Conservation (phyloP, 2,113 vertebrate genomes). For the Psettodes erumei region DNA sequence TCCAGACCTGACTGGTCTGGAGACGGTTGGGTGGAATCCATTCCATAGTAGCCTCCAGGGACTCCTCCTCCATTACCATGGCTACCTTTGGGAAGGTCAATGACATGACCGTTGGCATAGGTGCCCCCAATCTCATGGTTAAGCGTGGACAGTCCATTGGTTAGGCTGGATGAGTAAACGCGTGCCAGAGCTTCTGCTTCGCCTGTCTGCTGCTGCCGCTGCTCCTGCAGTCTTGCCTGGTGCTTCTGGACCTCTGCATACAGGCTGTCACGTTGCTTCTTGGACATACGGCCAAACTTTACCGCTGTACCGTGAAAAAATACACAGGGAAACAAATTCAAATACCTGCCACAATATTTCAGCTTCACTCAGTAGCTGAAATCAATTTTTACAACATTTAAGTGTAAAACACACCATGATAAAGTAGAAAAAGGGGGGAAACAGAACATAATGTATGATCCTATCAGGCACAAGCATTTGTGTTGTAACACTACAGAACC, state of each 20-base stretch:
- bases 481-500: too few species aligned
- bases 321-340: background rate
- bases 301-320: constrained; percentile 84
- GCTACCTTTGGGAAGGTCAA: constrained; percentile 93
- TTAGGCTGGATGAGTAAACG: constrained; percentile 92
- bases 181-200: constrained; percentile 95
- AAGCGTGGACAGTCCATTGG: constrained; percentile 90
- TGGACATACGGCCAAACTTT: constrained; percentile 99
- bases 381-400: background rate
- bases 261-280: constrained; percentile 97
- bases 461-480: too few species aligned
- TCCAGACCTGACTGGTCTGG: constrained; percentile 98
- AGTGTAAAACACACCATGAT: background rate
- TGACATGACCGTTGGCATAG: constrained; percentile 93
- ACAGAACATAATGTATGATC: background rate
- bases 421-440: background rate
- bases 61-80: constrained; percentile 72
- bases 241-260: constrained; percentile 99
- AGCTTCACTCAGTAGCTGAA: too few species aligned
- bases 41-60: constrained; percentile 87
- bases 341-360: background rate
- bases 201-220: constrained; percentile 93
- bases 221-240: constrained; percentile 94
- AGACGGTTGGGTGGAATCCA: constrained; percentile 97
- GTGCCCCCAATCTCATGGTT: constrained; percentile 90